Evolutionary conservation across 2,888 invertebrate species (phyloP).

Genomic region (Tolmerus cingulatus): DNA sequence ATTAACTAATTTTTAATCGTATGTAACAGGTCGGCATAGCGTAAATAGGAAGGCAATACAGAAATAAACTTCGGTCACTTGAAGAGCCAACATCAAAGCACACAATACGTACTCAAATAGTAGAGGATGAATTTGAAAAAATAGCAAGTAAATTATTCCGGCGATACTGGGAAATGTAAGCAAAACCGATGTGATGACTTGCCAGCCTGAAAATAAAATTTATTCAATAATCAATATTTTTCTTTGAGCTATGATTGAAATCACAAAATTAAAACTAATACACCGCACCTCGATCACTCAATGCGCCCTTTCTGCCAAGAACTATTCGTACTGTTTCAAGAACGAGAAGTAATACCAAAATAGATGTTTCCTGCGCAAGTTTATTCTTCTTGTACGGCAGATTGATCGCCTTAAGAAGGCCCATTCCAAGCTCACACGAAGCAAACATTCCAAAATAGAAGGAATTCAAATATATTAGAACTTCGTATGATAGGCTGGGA

Average conservation of each 20-base stretch:
- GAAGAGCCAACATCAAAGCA: constrained; percentile 83
- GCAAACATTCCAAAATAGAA: constrained; percentile 89
- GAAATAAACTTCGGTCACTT: constrained; percentile 68
- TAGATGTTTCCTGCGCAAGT: constrained; percentile 78
- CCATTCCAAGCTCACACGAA: constrained; percentile 82
- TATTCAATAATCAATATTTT: background rate
- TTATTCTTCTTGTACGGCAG: constrained; percentile 72
- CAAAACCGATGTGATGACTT: constrained; percentile 81
- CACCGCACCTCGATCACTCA: constrained; percentile 59
- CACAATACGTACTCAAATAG: constrained; percentile 88
- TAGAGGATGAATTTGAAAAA: constrained; percentile 89
- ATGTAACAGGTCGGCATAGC: constrained; percentile 69
- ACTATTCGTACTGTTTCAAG: constrained; percentile 85
- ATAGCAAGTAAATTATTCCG: constrained; percentile 84
- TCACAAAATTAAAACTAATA: background rate
- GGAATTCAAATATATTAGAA: constrained; percentile 82
- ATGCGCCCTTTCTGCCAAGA: constrained; percentile 79
- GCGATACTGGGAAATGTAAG: constrained; percentile 84
- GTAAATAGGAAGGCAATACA: constrained; percentile 72
- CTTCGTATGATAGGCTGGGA: constrained; percentile 83
- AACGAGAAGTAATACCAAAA: constrained; percentile 78
- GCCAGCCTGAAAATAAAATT: constrained; percentile 69
- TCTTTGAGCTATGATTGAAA: background rate
- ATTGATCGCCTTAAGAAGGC: constrained; percentile 80
- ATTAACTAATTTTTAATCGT: constrained; percentile 58